A percentile compares a stretch with the other conserved stretches of the same genome.
phyloP scores from a whole-genome alignment of 2,113 vertebrate genomes.

The Cettia cetti region DNA sequence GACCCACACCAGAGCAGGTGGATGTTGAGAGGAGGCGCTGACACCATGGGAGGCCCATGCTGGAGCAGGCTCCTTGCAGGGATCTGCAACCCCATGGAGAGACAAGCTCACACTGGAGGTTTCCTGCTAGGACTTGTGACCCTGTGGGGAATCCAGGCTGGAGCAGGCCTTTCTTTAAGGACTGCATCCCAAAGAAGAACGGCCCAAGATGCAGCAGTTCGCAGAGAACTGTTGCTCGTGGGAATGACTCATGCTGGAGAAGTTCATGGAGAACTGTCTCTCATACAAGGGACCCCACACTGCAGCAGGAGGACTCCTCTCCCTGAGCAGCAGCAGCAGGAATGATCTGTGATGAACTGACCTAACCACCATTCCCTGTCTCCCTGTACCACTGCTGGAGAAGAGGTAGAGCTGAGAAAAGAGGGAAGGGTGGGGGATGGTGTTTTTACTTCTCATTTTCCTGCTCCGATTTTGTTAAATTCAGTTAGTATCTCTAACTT shows the following conservation, averaged over 20 bases:
- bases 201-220: not conserved
- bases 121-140: not conserved
- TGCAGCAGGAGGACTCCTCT: not conserved
- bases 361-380: too few relatives aligned
- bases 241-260: not conserved
- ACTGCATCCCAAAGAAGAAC: not conserved
- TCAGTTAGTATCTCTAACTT: not conserved
- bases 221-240: accelerated
- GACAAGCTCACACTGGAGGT: not conserved
- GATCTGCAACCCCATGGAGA: not conserved
- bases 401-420: not conserved
- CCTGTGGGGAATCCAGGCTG: not conserved
- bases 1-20: accelerated
- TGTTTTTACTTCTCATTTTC: not conserved
- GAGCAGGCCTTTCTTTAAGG: not conserved
- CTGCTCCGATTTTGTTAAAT: not conserved
- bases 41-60: not conserved
- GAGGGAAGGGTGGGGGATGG: not conserved
- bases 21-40: not conserved
- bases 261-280: not conserved
- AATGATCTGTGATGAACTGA: not conserved
- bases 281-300: not conserved
- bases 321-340: not conserved
- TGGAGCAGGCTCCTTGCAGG: not conserved
- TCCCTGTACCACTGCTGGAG: not conserved